A percentile compares a stretch with the other conserved stretches of the same genome.
Evolutionary conservation across 1,140 invertebrate genomes (phyloP).

Genomic region (Trichonephila clavata): DNA sequence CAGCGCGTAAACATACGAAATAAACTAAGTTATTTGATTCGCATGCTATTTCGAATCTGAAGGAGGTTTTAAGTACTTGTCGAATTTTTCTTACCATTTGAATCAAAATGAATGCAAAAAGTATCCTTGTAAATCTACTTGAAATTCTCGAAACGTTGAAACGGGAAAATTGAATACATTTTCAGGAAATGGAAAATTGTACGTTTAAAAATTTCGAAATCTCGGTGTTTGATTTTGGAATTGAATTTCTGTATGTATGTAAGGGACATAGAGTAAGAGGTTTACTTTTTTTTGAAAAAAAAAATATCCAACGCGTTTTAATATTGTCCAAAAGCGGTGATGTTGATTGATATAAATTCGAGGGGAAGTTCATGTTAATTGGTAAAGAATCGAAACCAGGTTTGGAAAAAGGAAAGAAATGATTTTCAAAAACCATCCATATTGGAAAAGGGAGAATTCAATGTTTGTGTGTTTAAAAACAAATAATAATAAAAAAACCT

Average conservation of each 20-base stretch:
- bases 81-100: neutral
- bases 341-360: neutral
- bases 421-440: too few species aligned
- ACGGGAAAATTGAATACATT: neutral
- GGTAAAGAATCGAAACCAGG: too few species aligned
- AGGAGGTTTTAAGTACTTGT: neutral
- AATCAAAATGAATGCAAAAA: constrained; percentile 18
- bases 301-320: neutral
- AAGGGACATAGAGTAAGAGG: neutral
- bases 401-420: too few species aligned
- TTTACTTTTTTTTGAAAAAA: neutral
- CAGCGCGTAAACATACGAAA: neutral
- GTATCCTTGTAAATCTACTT: neutral
- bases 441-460: too few species aligned
- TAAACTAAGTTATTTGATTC: neutral
- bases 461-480: too few species aligned
- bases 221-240: neutral
- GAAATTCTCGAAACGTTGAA: neutral
- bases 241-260: neutral
- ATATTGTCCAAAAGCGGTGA: neutral
- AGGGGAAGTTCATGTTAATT: too few species aligned
- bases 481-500: too few species aligned
- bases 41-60: neutral
- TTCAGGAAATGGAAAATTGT: constrained; percentile 10
- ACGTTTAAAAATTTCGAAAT: neutral